Conservation (phyloP, 1,140 invertebrate species). For the Zaprionus taronus region DNA sequence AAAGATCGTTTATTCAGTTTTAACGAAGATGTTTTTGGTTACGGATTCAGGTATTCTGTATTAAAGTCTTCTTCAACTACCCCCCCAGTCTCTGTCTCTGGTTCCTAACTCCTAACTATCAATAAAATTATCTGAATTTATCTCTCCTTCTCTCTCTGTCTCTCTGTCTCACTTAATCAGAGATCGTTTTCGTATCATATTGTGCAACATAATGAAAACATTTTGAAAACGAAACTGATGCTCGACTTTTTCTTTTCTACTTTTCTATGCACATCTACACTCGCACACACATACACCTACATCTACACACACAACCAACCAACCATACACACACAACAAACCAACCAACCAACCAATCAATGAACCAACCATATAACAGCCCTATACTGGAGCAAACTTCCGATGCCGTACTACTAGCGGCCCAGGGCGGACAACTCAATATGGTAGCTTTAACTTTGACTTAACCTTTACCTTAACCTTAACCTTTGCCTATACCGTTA, state of each 20-base stretch:
- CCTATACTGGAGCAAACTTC: constrained; percentile 91
- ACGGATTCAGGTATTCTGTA: constrained; percentile 88
- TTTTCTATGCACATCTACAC: constrained; percentile 58
- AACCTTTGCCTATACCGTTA: neutral
- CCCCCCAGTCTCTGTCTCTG: neutral
- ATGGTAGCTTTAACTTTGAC: constrained; percentile 85
- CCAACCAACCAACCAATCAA: constrained; percentile 9
- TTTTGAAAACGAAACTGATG: constrained; percentile 81
- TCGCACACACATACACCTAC: constrained; percentile 29
- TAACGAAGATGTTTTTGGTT: constrained; percentile 88
- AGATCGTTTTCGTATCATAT: constrained; percentile 39
- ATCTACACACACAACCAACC: constrained; percentile 7
- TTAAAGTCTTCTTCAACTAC: constrained; percentile 31
- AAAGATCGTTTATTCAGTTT: constrained; percentile 90
- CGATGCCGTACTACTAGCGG: constrained; percentile 92
- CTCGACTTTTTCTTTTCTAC: constrained; percentile 61
- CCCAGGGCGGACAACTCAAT: constrained; percentile 90
- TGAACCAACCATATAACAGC: constrained; percentile 76
- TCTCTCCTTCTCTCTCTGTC: constrained; percentile 31
- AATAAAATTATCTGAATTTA: constrained; percentile 6
- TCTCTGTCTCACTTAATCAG: constrained; percentile 23
- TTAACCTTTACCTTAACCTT: constrained; percentile 7
- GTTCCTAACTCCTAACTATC: neutral
- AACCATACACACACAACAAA: constrained; percentile 13
- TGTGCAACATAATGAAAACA: constrained; percentile 26